Evolutionary conservation across 2,113 vertebrate genomes (phyloP).

Genomic region (Pedionomus torquatus): DNA sequence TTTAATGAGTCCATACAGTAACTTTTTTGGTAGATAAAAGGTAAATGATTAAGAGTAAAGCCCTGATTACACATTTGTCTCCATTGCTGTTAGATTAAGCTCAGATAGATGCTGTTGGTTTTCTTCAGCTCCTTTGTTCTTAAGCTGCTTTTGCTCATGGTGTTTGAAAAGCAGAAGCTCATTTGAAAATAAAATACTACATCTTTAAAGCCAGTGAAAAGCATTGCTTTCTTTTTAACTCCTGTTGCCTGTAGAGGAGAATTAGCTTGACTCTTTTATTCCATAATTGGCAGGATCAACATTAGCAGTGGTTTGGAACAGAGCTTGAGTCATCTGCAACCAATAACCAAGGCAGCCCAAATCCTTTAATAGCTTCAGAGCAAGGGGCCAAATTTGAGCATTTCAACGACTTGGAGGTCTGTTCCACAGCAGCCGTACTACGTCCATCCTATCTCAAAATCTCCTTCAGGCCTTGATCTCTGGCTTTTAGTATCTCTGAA

Average conservation of each 20-base stretch:
- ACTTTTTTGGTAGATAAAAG: background rate
- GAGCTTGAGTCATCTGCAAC: background rate
- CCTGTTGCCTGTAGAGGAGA: background rate
- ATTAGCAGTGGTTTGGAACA: background rate
- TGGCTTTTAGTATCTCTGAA: background rate
- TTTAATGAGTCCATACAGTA: background rate
- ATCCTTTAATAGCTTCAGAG: background rate
- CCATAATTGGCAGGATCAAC: background rate
- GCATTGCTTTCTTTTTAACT: background rate
- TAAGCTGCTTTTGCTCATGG: slow-evolving; percentile 3
- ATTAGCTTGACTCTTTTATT: background rate
- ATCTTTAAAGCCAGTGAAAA: background rate
- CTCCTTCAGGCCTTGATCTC: background rate
- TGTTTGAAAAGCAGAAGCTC: slow-evolving; percentile 12
- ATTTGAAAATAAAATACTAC: background rate
- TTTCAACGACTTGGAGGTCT: background rate
- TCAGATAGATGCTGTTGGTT: background rate
- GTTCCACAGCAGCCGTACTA: accelerated
- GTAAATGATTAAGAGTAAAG: slow-evolving; percentile 72
- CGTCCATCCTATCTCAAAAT: background rate
- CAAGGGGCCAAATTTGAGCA: background rate
- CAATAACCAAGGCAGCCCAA: too few relatives aligned
- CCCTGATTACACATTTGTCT: slow-evolving; percentile 10
- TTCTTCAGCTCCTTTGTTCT: background rate
- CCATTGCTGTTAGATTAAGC: background rate